Evolutionary conservation across 1,140 invertebrate species (phyloP), one percentile per base, ranked within the genome.

Genomic region (Atta colombica): DNA sequence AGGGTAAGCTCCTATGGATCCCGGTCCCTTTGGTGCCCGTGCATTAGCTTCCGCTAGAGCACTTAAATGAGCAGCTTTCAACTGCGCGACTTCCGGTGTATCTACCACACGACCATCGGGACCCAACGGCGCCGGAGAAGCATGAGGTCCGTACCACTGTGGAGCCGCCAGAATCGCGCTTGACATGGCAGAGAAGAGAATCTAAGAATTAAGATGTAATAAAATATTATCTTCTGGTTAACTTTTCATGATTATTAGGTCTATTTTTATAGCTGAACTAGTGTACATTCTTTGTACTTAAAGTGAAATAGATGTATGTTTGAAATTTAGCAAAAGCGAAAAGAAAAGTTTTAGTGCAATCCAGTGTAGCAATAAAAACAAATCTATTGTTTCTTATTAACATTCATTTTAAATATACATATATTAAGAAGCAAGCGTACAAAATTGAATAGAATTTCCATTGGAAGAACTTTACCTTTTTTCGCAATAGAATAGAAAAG

Each of bases 71-170:
- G 96, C 95, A n/a, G 96, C 95, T 89, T 96, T 96, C 10, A 96
- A 95, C 75, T 96, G 96, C 66, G 96, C 96, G 0, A 97, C 96
- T 92, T 96, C 96, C 74, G 96, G 96, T 5, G 96, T 96, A 65
- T 97, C 96, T 0, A 96, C 95, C 65, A 97, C 96, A 77, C 96
- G 96, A 74, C 96, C 96, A 89, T 96, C 96, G 3, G 96, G 96
- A 18, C 96, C 96, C 12, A 97, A 91, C 1, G 96, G 96, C 21
- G 96, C 96, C 12, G 93, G 94, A 0, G 93, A 93, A 0, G 82
- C 91, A 2, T 93, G 90, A 0, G 85, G 89, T 5, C 95, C 95
- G 58, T 95, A 95, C 93, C 93, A 95, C 61, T 95, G 94, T 0
- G 95, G 94, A 25, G 90, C 72, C 4, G 87, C 93, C 51, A 91